Evolutionary conservation across 2,888 invertebrate species (phyloP).

Genomic region (Acanthococcus lagerstroemiae): DNA sequence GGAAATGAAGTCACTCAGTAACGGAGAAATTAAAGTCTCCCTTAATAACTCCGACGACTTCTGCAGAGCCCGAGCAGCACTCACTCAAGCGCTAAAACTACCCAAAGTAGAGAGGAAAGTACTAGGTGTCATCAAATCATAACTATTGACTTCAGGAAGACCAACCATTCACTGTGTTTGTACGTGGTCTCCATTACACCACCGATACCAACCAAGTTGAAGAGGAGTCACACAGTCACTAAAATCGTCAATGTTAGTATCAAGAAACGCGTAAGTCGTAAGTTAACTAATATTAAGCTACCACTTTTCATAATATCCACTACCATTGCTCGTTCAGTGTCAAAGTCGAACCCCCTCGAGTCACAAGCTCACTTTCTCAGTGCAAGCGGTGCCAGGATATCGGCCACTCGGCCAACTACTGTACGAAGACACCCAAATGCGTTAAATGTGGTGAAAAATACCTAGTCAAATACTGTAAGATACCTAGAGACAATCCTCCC

Average conservation of each 20-base stretch:
- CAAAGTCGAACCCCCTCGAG: background rate
- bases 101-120: background rate
- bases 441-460: conserved; percentile 2
- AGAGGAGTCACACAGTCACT: background rate
- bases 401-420: conserved; percentile 11
- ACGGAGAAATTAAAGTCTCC: background rate
- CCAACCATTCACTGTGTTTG: background rate
- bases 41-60: background rate
- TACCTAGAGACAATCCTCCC: background rate
- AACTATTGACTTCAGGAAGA: background rate
- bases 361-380: background rate
- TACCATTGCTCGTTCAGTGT: background rate
- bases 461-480: background rate
- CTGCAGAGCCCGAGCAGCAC: background rate
- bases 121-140: background rate
- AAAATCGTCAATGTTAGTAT: background rate
- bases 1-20: background rate
- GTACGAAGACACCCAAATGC: conserved; percentile 3
- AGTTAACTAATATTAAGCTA: background rate
- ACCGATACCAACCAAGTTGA: background rate
- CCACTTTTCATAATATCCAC: background rate
- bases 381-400: conserved; percentile 2
- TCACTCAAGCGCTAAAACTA: background rate
- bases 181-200: background rate
- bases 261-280: background rate